Evolutionary conservation across 2,113 vertebrate genomes (phyloP).

Genomic region (Rhegmatorhina hoffmannsi): DNA sequence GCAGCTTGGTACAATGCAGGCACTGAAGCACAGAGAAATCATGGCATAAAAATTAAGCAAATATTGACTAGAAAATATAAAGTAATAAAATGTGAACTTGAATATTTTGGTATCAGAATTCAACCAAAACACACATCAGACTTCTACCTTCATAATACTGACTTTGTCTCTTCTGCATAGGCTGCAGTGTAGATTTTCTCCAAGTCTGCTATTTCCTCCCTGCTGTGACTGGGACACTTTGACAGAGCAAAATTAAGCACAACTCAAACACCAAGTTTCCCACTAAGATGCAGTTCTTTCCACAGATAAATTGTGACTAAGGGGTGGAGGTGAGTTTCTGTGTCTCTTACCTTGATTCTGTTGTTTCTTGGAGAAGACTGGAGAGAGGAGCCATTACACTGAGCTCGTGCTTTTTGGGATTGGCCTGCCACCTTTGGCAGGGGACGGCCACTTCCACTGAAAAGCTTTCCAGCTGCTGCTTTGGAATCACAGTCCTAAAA

Average conservation of each 20-base stretch:
- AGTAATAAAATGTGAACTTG: not conserved
- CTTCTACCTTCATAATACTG: not conserved
- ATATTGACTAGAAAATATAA: not conserved
- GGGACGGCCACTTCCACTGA: conserved; percentile 47
- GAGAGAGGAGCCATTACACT: conserved; percentile 60
- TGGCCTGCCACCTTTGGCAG: not conserved
- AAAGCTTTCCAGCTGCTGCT: conserved; percentile 20
- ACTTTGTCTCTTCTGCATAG: not conserved
- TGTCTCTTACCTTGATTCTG: conserved; percentile 65
- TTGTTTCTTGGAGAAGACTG: not conserved
- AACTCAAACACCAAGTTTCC: not conserved
- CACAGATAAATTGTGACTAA: not conserved
- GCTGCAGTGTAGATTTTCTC: not conserved
- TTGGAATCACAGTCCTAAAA: conserved; percentile 49
- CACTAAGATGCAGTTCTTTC: not conserved
- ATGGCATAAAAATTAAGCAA: not conserved
- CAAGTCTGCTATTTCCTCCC: not conserved
- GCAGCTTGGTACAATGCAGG: not conserved
- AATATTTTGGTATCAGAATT: not conserved
- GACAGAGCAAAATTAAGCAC: not conserved
- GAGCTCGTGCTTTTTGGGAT: conserved; percentile 24
- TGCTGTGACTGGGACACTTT: not conserved
- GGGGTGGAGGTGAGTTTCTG: not conserved
- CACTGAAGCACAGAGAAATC: not conserved
- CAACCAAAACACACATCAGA: not conserved